phyloP scores from a whole-genome alignment of 2,113 vertebrate genomes.

The Fregata magnificens region DNA sequence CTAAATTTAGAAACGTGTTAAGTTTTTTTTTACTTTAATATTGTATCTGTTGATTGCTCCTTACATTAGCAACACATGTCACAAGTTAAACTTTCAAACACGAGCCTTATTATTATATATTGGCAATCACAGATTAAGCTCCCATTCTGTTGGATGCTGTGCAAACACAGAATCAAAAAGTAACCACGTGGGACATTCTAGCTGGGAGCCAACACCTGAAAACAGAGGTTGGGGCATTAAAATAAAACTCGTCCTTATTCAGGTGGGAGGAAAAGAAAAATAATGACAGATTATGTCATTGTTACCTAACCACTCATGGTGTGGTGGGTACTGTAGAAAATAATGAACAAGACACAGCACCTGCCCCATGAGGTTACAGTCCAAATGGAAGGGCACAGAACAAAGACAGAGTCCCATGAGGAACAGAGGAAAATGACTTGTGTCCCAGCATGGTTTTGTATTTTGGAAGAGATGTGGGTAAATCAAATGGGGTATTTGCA shows the following conservation, averaged over 20 bases:
- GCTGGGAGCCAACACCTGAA: neutral
- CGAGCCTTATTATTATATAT: neutral
- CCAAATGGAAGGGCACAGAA: neutral
- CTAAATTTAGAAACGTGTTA: constrained; percentile 20
- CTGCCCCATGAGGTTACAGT: neutral
- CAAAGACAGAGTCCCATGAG: neutral
- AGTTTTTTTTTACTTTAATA: neutral
- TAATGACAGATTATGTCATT: neutral
- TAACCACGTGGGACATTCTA: neutral
- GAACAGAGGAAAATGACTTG: neutral
- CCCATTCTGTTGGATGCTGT: neutral
- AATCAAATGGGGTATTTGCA: neutral
- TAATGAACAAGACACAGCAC: neutral
- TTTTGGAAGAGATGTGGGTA: neutral
- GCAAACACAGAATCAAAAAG: neutral
- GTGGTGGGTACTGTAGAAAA: neutral
- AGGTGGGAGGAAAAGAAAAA: neutral
- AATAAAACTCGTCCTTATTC: neutral
- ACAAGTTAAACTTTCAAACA: neutral
- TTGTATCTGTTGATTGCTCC: neutral
- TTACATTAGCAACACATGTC: neutral
- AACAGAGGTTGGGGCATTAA: neutral
- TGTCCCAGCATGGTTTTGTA: neutral
- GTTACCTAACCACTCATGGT: neutral
- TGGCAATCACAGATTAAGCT: neutral